Conservation (phyloP, 2,888 invertebrate genomes). For the Griposia aprilina region DNA sequence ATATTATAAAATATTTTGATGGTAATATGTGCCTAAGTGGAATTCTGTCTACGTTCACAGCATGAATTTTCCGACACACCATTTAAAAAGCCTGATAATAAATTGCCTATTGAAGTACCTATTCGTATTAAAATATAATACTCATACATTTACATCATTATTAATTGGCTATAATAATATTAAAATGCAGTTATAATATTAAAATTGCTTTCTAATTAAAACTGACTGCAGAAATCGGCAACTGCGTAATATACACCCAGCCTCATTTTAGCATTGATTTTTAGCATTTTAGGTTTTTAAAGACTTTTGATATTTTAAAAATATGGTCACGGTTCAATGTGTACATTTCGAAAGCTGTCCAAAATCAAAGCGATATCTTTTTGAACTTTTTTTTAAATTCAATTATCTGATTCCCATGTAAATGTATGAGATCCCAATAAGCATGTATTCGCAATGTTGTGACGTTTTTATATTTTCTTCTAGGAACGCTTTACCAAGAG, state of each 20-base stretch:
- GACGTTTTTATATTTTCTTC: slow-evolving; percentile 91
- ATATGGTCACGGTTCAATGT: not conserved
- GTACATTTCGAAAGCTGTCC: not conserved
- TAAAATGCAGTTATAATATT: not conserved
- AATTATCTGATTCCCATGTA: slow-evolving; percentile 21
- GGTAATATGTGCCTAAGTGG: slow-evolving; percentile 80
- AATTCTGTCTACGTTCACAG: slow-evolving; percentile 59
- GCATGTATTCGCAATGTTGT: slow-evolving; percentile 85
- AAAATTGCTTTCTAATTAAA: slow-evolving; percentile 25
- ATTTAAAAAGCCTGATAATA: slow-evolving; percentile 42
- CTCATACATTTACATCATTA: slow-evolving; percentile 57
- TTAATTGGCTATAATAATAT: not conserved
- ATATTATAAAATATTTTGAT: slow-evolving; percentile 48
- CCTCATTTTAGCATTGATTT: not conserved
- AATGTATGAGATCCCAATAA: slow-evolving; percentile 63
- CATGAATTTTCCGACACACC: slow-evolving; percentile 54
- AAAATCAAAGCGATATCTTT: not conserved
- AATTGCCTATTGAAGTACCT: slow-evolving; percentile 42
- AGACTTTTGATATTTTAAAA: not conserved
- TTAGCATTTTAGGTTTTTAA: not conserved
- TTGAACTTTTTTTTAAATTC: too few relatives aligned
- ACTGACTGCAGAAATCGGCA: slow-evolving; percentile 1
- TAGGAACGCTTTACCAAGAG: slow-evolving; percentile 94
- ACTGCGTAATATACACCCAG: too few relatives aligned
- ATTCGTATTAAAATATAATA: slow-evolving; percentile 26